These are phyloP conservation scores for Hydrochoerus hydrochaeris DNA, from an alignment of 2,113 vertebrate species.

Conservation along the genomic window DNA sequence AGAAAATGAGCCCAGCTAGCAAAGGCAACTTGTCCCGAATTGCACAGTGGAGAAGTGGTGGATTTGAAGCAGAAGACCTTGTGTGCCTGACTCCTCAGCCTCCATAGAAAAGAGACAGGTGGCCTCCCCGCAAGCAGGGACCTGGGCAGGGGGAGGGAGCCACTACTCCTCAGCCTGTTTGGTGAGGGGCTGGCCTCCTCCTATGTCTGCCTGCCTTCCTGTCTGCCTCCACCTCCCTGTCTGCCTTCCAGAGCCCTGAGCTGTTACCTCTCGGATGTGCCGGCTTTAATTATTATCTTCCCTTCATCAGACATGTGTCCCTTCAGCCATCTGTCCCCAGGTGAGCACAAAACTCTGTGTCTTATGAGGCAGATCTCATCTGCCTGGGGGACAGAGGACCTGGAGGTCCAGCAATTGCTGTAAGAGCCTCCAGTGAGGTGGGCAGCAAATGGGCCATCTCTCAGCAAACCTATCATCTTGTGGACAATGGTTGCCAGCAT, in stretches of 20 bases:
- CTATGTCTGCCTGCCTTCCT: neutral
- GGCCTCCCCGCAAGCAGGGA: neutral
- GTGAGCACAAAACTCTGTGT: neutral
- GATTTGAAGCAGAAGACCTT: neutral
- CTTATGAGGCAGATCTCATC: neutral
- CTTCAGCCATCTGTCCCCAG: neutral
- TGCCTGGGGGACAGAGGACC: neutral
- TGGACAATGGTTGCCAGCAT: neutral
- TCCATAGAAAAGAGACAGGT: neutral
- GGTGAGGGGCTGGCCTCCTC: neutral
- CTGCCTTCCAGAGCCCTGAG: neutral
- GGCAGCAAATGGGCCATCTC: no score
- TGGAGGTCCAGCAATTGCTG: neutral
- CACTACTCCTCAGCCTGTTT: neutral
- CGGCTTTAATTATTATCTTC: neutral
- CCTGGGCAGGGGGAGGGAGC: neutral
- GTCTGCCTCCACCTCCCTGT: neutral
- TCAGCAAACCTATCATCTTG: neutral
- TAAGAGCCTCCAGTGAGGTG: no score
- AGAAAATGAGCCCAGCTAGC: neutral
- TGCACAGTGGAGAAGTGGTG: neutral
- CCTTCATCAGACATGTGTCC: neutral
- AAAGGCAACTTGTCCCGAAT: neutral
- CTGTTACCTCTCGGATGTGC: no score
- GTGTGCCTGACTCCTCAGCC: neutral